Evolutionary conservation across 1,140 invertebrate genomes (phyloP).

Genomic region (Pectinophora gossypiella): DNA sequence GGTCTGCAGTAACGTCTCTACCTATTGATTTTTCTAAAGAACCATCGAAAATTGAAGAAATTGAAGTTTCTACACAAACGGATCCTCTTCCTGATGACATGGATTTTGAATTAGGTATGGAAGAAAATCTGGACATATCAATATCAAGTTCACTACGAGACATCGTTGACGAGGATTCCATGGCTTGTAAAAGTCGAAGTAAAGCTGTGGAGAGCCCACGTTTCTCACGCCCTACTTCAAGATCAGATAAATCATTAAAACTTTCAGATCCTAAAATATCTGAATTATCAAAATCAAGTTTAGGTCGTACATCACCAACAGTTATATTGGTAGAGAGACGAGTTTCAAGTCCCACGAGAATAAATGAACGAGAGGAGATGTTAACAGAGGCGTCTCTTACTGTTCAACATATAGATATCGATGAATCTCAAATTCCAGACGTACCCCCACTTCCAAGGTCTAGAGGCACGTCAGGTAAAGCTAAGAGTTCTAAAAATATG

Average conservation of each 20-base stretch:
- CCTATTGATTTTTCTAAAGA: constrained; percentile 31
- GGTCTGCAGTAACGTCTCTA: background rate
- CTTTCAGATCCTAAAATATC: constrained; percentile 75
- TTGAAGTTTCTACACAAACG: constrained; percentile 87
- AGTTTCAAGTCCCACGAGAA: constrained; percentile 75
- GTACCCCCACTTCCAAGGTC: constrained; percentile 59
- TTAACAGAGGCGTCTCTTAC: constrained; percentile 76
- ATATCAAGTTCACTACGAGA: constrained; percentile 63
- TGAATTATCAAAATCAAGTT: constrained; percentile 71
- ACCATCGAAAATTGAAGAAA: constrained; percentile 77
- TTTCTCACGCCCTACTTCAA: constrained; percentile 58
- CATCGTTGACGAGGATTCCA: constrained; percentile 57
- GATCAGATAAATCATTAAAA: constrained; percentile 72
- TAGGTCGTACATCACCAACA: constrained; percentile 76
- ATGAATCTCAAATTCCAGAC: constrained; percentile 53
- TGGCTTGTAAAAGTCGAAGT: constrained; percentile 37
- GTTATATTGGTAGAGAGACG: constrained; percentile 77
- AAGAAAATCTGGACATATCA: constrained; percentile 68
- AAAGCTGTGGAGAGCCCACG: constrained; percentile 52
- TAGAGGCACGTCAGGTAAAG: constrained; percentile 22
- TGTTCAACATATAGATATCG: constrained; percentile 66
- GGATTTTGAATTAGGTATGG: constrained; percentile 79
- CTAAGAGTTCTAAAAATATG: constrained; percentile 19
- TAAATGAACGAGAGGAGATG: constrained; percentile 68
- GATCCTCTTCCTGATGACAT: constrained; percentile 87